Percentiles rank a stretch among this genome's conserved stretches.
These are phyloP conservation scores for Mohoua ochrocephala DNA, from an alignment of 2,113 vertebrate species.

Conservation along the genomic window DNA sequence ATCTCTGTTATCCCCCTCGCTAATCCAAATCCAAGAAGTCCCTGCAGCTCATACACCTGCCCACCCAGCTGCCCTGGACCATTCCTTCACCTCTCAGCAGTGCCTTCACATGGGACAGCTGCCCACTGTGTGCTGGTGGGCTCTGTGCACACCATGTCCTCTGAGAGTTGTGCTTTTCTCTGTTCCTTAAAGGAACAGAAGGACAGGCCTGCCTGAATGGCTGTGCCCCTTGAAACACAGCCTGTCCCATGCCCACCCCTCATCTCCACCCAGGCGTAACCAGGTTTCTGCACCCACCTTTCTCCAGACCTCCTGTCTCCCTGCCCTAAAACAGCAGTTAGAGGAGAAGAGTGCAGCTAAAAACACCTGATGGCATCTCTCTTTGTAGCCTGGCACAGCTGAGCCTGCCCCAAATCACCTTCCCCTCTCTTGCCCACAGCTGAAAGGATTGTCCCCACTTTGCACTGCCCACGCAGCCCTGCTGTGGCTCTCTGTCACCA, in stretches of 20 bases:
- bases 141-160: background rate
- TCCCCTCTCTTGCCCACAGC: background rate
- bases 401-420: background rate
- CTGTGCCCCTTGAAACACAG: background rate
- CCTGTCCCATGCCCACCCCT: background rate
- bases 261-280: background rate
- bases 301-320: background rate
- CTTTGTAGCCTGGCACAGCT: background rate
- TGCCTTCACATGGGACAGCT: background rate
- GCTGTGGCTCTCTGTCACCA: background rate
- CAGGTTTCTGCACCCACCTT: background rate
- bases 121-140: background rate
- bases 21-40: background rate
- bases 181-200: background rate
- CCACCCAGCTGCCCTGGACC: background rate
- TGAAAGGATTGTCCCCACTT: background rate
- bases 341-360: background rate
- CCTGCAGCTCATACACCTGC: background rate
- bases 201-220: background rate
- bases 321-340: background rate
- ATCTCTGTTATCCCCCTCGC: background rate
- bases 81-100: background rate
- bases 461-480: background rate
- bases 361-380: background rate
- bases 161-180: background rate